phyloP scores from a whole-genome alignment of 92 coral and sea anemone genomes.

The Phymanthus crucifer region DNA sequence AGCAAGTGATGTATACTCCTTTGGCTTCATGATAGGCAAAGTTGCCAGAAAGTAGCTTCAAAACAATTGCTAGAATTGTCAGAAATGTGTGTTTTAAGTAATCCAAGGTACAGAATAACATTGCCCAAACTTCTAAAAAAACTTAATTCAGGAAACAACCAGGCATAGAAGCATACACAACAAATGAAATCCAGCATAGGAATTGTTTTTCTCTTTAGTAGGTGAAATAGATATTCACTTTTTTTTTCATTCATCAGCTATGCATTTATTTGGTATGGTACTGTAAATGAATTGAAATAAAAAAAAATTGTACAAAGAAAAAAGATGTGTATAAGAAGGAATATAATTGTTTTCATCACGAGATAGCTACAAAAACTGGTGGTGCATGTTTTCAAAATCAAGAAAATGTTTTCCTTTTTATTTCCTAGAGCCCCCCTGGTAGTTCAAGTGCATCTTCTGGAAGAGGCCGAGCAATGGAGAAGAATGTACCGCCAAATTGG shows the following conservation, averaged over 20 bases:
- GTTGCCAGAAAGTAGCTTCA: slow-evolving; percentile 15
- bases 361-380: background rate
- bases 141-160: background rate
- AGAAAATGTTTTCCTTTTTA: slow-evolving; percentile 6
- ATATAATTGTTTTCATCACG: background rate
- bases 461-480: slow-evolving; percentile 20
- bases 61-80: background rate
- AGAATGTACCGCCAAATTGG: slow-evolving; percentile 19
- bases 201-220: no score
- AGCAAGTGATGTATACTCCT: slow-evolving; percentile 28
- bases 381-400: background rate
- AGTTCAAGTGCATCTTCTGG: background rate
- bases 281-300: background rate
- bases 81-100: slow-evolving; percentile 21
- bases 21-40: slow-evolving; percentile 27
- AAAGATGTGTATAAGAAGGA: background rate
- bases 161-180: background rate
- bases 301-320: background rate
- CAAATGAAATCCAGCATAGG: background rate
- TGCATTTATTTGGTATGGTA: background rate
- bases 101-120: slow-evolving; percentile 18
- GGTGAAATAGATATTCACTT: background rate
- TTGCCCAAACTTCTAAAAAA: slow-evolving; percentile 7
- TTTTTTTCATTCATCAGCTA: background rate
- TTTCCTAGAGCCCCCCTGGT: slow-evolving; percentile 18